Percentiles rank a stretch among this genome's conserved stretches.
Conservation (phyloP, 2,797 vertebrate species). For the Fratercula arctica region DNA sequence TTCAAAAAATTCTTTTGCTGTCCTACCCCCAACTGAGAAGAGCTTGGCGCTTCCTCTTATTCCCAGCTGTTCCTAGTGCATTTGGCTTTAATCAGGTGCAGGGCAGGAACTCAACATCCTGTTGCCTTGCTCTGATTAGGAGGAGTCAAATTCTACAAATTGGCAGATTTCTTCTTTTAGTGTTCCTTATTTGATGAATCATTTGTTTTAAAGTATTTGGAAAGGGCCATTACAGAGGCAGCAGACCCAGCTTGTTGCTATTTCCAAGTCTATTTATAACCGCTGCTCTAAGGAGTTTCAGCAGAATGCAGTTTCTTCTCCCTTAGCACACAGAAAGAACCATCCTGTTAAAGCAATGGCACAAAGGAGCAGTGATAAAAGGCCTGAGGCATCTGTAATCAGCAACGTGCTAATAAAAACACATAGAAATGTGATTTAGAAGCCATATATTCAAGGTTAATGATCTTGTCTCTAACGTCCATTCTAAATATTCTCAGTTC, state of each 20-base stretch:
- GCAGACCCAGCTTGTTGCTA: slow-evolving; percentile 60
- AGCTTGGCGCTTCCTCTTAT: slow-evolving; percentile 75
- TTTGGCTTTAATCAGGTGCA: slow-evolving; percentile 95
- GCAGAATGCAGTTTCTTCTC: slow-evolving; percentile 59
- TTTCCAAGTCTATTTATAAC: slow-evolving; percentile 78
- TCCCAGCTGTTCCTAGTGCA: slow-evolving; percentile 79
- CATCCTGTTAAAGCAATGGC: slow-evolving; percentile 19
- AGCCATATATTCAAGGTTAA: not conserved
- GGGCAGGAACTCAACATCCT: slow-evolving; percentile 92
- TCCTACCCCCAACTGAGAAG: slow-evolving; percentile 76
- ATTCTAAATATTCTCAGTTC: not conserved
- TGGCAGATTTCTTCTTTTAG: slow-evolving; percentile 82
- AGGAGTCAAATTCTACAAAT: slow-evolving; percentile 89
- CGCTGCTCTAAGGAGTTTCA: slow-evolving; percentile 2
- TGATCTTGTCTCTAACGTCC: not conserved
- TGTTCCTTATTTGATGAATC: slow-evolving; percentile 85
- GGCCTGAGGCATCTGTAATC: not conserved
- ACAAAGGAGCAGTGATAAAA: not conserved
- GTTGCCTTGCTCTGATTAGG: slow-evolving; percentile 89
- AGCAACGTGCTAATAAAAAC: not conserved
- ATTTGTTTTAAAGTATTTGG: slow-evolving; percentile 83
- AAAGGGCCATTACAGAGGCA: slow-evolving; percentile 70
- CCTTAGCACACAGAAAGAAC: slow-evolving; percentile 27
- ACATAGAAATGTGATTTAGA: not conserved
- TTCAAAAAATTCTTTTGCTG: slow-evolving; percentile 71